Evolutionary conservation across 2,797 vertebrate genomes (phyloP).

Genomic region (Notolabrus celidotus): DNA sequence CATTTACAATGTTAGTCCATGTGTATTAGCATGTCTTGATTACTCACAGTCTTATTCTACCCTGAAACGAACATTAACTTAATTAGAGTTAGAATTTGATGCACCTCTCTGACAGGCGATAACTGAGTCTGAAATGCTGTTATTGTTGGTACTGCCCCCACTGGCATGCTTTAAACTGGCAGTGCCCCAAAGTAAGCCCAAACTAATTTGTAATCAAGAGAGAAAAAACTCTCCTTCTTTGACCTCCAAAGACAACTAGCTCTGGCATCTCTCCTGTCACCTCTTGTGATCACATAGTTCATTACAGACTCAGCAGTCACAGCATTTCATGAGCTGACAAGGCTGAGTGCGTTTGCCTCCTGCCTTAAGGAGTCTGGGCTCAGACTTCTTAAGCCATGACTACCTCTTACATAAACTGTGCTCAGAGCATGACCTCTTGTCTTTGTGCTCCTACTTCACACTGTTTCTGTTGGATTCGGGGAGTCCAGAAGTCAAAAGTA

Average conservation of each 20-base stretch:
- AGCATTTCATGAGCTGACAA: conserved; percentile 42
- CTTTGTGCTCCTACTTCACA: conserved; percentile 18
- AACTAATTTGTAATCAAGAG: not conserved
- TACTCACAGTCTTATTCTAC: not conserved
- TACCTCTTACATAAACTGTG: conserved; percentile 63
- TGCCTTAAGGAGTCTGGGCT: conserved; percentile 42
- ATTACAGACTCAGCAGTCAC: conserved; percentile 43
- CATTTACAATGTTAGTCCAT: not conserved
- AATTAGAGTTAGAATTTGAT: conserved; percentile 1
- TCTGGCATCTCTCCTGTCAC: conserved; percentile 32
- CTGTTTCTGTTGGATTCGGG: conserved; percentile 29
- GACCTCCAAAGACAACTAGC: conserved; percentile 13
- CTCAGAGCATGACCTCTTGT: conserved; percentile 36
- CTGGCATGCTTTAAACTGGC: not conserved
- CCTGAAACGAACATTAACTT: conserved; percentile 3
- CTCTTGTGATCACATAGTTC: conserved; percentile 33
- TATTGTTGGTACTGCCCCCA: not conserved
- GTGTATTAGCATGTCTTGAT: not conserved
- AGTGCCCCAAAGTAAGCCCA: conserved; percentile 3
- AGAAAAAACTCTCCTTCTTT: not conserved
- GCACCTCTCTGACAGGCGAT: not conserved
- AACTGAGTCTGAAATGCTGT: conserved; percentile 1
- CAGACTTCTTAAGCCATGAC: conserved; percentile 48
- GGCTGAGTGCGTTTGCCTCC: conserved; percentile 44
- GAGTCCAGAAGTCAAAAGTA: conserved; percentile 1